Base-by-base conservation (phyloP, 2,113 vertebrate genomes). In the Chaetodon trifascialis region DNA sequence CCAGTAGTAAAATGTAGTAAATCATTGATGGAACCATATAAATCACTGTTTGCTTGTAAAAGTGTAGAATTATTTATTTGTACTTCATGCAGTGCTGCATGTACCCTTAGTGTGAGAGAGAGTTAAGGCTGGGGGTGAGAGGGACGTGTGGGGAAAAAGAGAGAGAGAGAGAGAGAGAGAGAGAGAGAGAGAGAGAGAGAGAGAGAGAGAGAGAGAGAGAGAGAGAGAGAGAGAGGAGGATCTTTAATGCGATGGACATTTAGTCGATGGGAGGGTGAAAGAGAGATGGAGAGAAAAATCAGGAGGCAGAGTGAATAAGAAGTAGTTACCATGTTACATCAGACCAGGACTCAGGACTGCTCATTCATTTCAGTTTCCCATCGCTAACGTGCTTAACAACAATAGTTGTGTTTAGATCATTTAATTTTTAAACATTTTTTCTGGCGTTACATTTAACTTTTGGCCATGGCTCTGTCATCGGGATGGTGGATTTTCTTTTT, bases 401-500 rank as follows among this genome's bases (percentile, higher is more conserved):
- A 58, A 62, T 17, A 16, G 30, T 30, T 30, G 17, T 67, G 15
- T 66, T 79, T 9, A 15, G 7, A 17, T 17, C 9, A 7, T 11
- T 30, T 30, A 55, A 11, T 30, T 34, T 11, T 52, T 23, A 3
- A 36, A 46, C 8, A 21, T 16, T 51, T 15, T 30, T 59, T 19
- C 25, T n/a, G 21, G 21, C 19, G 0, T 58, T 66, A 3, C 1
- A 0, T 38, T 65, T 63, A 5, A 5, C 19, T 67, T 42, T 23
- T 30, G 2, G 49, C 7, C 67, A 95, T 95, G 94, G 59, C 71
- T 64, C 46, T 78, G 40, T 47, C 68, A 7, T 59, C 78, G 38
- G 55, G 63, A 49, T 52, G 52, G 44, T 23, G 88, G 38, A 84
- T 95, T 94, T 62, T 94, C 0, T 82, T 92, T 47, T 78, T 96